Evolutionary conservation across 2,888 invertebrate genomes (phyloP), one percentile per base, ranked within the genome.

Genomic region (Agelastica alni): DNA sequence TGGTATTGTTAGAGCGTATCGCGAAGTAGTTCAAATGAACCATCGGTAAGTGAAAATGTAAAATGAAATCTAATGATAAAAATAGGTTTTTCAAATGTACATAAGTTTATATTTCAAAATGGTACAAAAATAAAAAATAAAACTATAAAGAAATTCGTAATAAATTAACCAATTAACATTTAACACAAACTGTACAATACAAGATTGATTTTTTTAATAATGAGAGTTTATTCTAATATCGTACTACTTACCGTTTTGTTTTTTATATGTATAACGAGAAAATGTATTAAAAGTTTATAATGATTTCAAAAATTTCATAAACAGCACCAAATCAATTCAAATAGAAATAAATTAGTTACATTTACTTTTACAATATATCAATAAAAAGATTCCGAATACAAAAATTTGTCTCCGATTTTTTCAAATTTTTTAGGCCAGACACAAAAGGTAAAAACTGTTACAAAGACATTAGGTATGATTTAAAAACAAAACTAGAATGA

Each of bases 321-420:
- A 36, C 36, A 37, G 10, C 37, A 37, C 20, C 37, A 18, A 18
- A 37, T 18, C 12, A 37, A 37, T 37, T 18, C 37, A 37, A 18
- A 37, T 10, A 10, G 16, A 42, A 42, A 17, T 44, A 43, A 43
- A 30, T 51, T 49, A 30, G 16, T 12, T 32, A 32, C 17, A 42
- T 36, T 26, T 14, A 46, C 7, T 34, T 20, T 36, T 28, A 22
- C 31, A 49, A 54, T 17, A 26, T 39, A 46, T 13, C 42, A 41
- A 42, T 51, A 46, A 56, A 36, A 53, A 51, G 42, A 45, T 31
- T 26, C 14, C 20, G n/a, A 18, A 13, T 16, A 47, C 37, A 42
- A 42, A 42, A 36, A 42, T 31, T 30, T 48, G 20, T 31, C 31
- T 45, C 18, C 22, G 34, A n/a, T 26, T 42, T 18, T 18, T 37